phyloP scores from a whole-genome alignment of 1,140 invertebrate species.

The Neotoxoptera formosana region DNA sequence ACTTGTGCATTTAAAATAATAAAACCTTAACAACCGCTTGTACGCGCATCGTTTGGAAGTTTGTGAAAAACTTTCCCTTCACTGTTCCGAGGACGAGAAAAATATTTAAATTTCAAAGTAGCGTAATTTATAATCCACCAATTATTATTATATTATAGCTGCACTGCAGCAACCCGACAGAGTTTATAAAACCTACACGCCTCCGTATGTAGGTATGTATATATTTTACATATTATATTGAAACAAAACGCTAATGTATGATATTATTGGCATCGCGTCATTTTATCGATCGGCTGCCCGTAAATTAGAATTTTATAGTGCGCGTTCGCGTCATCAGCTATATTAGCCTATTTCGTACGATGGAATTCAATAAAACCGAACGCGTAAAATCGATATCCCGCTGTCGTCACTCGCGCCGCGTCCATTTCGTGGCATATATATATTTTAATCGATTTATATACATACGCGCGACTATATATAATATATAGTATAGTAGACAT shows the following conservation, averaged over 20 bases:
- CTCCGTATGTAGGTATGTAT: too few species aligned
- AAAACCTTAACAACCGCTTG: background rate
- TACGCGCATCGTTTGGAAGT: background rate
- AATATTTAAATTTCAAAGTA: background rate
- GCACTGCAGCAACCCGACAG: background rate
- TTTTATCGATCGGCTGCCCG: background rate
- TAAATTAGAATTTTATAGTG: conserved; percentile 13
- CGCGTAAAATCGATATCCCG: conserved; percentile 6
- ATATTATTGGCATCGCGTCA: background rate
- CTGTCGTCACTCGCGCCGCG: background rate
- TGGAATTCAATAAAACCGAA: background rate
- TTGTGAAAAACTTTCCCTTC: background rate
- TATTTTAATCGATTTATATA: background rate
- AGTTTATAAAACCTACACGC: background rate
- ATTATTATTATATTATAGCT: background rate
- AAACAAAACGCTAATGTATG: background rate
- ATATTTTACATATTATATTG: too few species aligned
- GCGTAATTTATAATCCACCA: background rate
- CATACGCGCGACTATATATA: background rate
- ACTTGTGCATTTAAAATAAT: background rate
- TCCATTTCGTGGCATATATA: background rate
- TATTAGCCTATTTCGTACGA: background rate
- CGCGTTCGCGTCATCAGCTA: too few species aligned
- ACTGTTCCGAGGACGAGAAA: background rate
- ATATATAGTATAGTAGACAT: too few species aligned